Base-by-base conservation (phyloP, 2,888 invertebrate genomes). In the Ophion obscuratus region DNA sequence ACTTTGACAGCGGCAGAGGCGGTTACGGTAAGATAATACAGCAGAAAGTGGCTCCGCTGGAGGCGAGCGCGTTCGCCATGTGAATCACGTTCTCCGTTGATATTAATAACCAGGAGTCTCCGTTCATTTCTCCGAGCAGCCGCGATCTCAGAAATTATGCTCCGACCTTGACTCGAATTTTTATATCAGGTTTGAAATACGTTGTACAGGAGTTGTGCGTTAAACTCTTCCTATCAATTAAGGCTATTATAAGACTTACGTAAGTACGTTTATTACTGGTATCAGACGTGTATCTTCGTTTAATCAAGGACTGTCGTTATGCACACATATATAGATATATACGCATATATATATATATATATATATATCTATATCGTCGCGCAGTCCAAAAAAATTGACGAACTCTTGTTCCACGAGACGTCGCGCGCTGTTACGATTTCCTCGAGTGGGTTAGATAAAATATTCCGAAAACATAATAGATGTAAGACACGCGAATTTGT, bases 1-100 rank as follows among this genome's bases (percentile, higher is more conserved):
- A 99, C 93, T 99, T 97, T 94, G 99, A 99, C 94, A 96, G 97
- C 57, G 99, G 99, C 0, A 95, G 99, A 94, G 99, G 99, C 74
- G 99, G 99, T 24, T 99, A 99, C 94, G 99, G 99, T 47, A 99
- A 99, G 95, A 97, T 99, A 86, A 96, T 98, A 88, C 97, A 97
- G 87, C 98, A 97, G 93, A 98, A 98, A 95, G 96, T 97, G 79
- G 95, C 94, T n/a, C 91, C 94, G 6, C 83, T 93, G 3, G 90
- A 89, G 0, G 95, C 95, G 24, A 93, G 92, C 44, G 92, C 89
- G 57, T 95, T 94, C 87, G 92, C 93, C 66, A 92, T 94, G 89
- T 94, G 89, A 94, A 88, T 80, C 67, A 87, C 44, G 27, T 9
- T 11, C 11, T 67, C 66, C 64, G 20, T 53, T 17, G 53, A 53